Percentiles rank a stretch among this genome's conserved stretches.
These are phyloP conservation scores for Pantala flavescens DNA, from an alignment of 1,140 invertebrate species.

Conservation along the genomic window DNA sequence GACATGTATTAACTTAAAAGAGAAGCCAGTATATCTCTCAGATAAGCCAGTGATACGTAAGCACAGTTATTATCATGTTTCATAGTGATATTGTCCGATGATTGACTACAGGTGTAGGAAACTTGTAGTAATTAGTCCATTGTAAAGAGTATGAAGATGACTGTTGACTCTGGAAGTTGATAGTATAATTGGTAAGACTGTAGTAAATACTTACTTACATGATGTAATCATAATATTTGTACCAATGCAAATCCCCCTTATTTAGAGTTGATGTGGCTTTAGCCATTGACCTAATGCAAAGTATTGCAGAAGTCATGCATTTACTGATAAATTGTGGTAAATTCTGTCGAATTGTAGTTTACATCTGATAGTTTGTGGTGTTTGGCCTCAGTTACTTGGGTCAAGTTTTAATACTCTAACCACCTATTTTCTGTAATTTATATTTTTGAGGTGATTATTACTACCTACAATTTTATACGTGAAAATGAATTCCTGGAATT, in stretches of 20 bases:
- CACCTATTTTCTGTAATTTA: constrained; percentile 1
- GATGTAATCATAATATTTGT: neutral
- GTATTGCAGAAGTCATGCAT: neutral
- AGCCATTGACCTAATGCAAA: neutral
- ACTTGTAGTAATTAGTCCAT: neutral
- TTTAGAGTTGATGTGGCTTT: neutral
- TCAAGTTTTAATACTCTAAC: neutral
- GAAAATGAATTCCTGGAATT: neutral
- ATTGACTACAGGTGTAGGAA: neutral
- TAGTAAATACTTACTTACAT: neutral
- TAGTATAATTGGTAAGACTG: neutral
- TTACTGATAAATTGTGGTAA: neutral
- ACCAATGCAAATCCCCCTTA: neutral
- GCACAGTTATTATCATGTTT: neutral
- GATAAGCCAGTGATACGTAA: neutral
- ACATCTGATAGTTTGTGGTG: neutral
- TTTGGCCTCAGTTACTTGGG: neutral
- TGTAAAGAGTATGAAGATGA: neutral
- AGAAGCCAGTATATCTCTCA: neutral
- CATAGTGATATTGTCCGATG: neutral
- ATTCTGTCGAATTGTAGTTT: neutral
- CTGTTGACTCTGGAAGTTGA: neutral
- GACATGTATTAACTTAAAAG: neutral
- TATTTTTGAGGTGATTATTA: neutral
- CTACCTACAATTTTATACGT: neutral